Evolutionary conservation across 2,797 vertebrate genomes (phyloP).

Genomic region (Tenualosa ilisha): DNA sequence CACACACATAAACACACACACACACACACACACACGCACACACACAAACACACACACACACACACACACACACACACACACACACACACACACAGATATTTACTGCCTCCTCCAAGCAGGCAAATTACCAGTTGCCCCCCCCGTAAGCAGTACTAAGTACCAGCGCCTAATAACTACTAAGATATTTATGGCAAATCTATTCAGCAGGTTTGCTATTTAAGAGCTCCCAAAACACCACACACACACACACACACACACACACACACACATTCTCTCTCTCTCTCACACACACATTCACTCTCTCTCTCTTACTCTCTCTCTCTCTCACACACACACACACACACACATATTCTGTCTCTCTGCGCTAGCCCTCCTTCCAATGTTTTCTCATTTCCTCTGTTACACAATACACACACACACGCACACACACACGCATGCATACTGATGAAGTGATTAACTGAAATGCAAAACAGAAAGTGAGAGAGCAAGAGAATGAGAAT

Average conservation of each 20-base stretch:
- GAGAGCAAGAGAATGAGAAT: neutral
- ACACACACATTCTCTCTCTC: neutral
- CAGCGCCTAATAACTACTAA: neutral
- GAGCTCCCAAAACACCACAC: neutral
- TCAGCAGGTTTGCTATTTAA: constrained; percentile 11
- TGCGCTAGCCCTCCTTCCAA: too few relatives aligned
- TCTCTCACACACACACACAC: neutral
- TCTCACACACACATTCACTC: neutral
- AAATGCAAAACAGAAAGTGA: neutral
- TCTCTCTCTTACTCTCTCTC: neutral
- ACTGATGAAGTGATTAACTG: neutral
- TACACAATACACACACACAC: constrained; percentile 9
- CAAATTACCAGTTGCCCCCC: neutral
- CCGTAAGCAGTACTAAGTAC: neutral
- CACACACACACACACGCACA: neutral
- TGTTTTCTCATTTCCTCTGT: too few relatives aligned
- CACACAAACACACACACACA: neutral
- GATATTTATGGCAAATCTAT: constrained; percentile 31
- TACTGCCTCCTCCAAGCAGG: neutral
- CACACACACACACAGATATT: neutral
- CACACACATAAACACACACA: neutral
- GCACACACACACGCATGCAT: neutral
- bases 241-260: neutral
- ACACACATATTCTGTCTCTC: neutral
- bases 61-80: neutral